Percentiles rank a stretch among this genome's conserved stretches.
phyloP scores from a whole-genome alignment of 2,888 invertebrate species.

The Zaprionus bogoriensis region DNA sequence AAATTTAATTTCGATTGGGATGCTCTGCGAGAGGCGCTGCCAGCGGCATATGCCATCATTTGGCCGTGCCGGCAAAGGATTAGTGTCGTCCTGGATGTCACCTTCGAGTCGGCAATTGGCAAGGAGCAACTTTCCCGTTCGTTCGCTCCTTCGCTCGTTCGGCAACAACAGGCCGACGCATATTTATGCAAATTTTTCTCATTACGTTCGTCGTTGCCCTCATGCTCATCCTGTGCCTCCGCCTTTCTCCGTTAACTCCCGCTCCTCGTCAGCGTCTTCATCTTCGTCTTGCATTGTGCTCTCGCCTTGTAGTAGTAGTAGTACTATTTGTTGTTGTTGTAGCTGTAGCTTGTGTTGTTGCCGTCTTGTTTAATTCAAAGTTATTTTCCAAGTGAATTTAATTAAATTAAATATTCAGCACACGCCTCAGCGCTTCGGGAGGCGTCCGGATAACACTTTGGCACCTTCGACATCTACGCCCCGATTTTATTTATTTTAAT shows the following conservation, averaged over 20 bases:
- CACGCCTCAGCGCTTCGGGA: conserved; percentile 57
- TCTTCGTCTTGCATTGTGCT: no score
- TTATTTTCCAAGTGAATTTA: conserved; percentile 75
- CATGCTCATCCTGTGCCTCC: no score
- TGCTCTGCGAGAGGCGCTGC: conserved; percentile 33
- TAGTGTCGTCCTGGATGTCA: conserved; percentile 46
- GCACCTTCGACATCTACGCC: conserved; percentile 37
- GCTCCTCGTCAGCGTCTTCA: conserved; percentile 15
- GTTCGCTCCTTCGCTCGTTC: no score
- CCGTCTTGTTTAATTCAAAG: conserved; percentile 62
- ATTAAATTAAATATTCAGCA: conserved; percentile 74
- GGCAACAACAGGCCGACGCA: conserved; percentile 55
- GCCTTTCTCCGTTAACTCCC: no score
- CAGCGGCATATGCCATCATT: conserved; percentile 57
- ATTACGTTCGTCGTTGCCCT: conserved; percentile 55
- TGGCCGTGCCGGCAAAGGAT: conserved; percentile 56
- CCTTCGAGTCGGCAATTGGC: conserved; percentile 42
- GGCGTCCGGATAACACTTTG: conserved; percentile 23
- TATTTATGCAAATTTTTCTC: conserved; percentile 76
- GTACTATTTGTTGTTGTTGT: conserved; percentile 23
- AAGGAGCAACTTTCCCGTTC: conserved; percentile 46
- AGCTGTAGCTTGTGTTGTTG: conserved; percentile 25
- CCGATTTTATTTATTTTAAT: conserved; percentile 58
- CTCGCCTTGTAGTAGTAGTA: no score
- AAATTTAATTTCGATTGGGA: conserved; percentile 55